A percentile compares a stretch with the other conserved stretches of the same genome.
Evolutionary conservation across 2,888 invertebrate genomes (phyloP).

Genomic region (Alviniconcha strummeri): DNA sequence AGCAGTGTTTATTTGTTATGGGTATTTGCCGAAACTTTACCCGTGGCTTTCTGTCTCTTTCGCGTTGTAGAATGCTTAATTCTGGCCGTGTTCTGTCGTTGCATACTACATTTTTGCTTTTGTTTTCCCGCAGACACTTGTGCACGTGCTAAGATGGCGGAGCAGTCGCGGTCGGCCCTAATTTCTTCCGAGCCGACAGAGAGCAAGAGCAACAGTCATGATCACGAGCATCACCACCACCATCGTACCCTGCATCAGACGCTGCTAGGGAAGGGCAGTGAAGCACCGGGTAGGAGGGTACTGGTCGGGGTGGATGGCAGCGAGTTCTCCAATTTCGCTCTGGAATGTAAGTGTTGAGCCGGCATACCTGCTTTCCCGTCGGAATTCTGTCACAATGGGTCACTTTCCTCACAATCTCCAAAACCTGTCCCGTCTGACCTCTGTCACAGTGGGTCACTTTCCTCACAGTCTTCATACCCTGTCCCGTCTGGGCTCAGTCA

Average conservation of each 20-base stretch:
- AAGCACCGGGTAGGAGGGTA: slow-evolving; percentile 38
- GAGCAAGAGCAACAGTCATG: background rate
- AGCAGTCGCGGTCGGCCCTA: background rate
- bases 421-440: background rate
- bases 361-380: no score
- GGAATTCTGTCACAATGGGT: no score
- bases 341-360: slow-evolving; percentile 35
- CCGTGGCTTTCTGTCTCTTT: no score
- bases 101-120: no score
- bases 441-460: no score
- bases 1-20: no score
- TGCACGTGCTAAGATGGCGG: background rate
- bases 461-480: no score
- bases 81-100: no score
- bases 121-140: no score
- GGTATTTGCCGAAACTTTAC: no score
- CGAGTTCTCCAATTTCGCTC: slow-evolving; percentile 40
- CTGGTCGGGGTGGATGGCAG: slow-evolving; percentile 42
- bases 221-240: slow-evolving; percentile 37
- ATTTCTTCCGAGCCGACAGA: background rate
- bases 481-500: no score
- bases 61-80: no score
- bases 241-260: slow-evolving; percentile 34
- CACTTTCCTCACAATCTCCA: background rate
- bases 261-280: slow-evolving; percentile 36